Conservation (phyloP, 2,888 invertebrate genomes). For the Camponotus fellah region DNA sequence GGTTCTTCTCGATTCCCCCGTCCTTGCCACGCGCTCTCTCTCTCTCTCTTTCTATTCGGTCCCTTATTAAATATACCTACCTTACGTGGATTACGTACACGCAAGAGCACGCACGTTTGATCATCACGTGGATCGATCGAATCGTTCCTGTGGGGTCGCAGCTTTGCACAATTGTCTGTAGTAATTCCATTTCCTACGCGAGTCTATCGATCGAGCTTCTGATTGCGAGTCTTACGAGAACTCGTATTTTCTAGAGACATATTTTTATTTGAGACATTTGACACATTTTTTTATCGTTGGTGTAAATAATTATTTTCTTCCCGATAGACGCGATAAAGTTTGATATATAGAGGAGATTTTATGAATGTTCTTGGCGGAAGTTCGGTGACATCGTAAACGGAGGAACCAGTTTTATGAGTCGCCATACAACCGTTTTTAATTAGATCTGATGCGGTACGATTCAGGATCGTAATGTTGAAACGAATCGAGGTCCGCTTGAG, state of each 20-base stretch:
- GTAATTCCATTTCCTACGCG: background rate
- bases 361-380: background rate
- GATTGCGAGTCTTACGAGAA: background rate
- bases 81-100: slow-evolving; percentile 54
- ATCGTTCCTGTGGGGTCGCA: slow-evolving; percentile 3
- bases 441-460: slow-evolving; percentile 62
- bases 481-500: slow-evolving; percentile 28
- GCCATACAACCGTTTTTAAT: slow-evolving; percentile 61
- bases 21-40: slow-evolving; percentile 33
- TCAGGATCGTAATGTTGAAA: slow-evolving; percentile 58
- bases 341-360: background rate
- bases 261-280: background rate
- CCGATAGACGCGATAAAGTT: background rate
- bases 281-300: background rate
- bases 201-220: slow-evolving; percentile 1
- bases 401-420: slow-evolving; percentile 66
- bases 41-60: slow-evolving; percentile 49
- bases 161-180: slow-evolving; percentile 16
- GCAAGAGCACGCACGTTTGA: slow-evolving; percentile 44
- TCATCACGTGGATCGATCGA: slow-evolving; percentile 44
- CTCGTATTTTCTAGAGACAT: background rate
- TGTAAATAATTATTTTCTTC: background rate
- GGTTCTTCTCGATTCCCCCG: slow-evolving; percentile 74
- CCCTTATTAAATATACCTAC: slow-evolving; percentile 73
- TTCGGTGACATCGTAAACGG: slow-evolving; percentile 48